Evolutionary conservation across 2,113 vertebrate genomes (phyloP), one percentile per base, ranked within the genome.

Genomic region (Callocephalon fimbriatum): DNA sequence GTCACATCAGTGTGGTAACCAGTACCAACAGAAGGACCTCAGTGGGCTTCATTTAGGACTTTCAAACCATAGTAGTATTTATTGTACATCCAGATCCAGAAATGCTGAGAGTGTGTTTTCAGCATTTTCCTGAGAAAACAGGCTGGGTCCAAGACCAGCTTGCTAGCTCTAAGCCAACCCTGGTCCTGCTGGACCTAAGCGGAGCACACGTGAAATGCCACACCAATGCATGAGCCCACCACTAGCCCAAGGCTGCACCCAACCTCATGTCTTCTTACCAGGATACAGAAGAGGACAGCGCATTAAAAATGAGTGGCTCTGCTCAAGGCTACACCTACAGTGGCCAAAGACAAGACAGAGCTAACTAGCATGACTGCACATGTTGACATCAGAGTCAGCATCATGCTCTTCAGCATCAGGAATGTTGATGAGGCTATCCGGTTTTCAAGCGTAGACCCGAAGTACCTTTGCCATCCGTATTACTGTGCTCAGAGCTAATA

Each of bases 301-400:
- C 8, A 12, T 9, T n/a, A 37, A 32, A 68, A 80, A 44, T 0
- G 1, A 84, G 73, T 0, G 2, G 27, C 31, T 81, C 27, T 10
- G 8, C 59, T 73, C 0, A 1, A 87, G 40, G 27, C 11, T 37
- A 31, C 12, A 51, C 13, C 23, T n/a, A 6, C 2, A 44, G 51
- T 0, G 5, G 54, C 12, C n/a, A 48, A 44, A 74, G 68, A 66
- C 19, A 29, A 77, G 25, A 2, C 45, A 37, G 27, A 62, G 51
- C 26, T 65, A n/a, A 80, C 19, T 11, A 50, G 29, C 38, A 16
- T 0, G 7, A n/a, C 2, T 4, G 10, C 45, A 58, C n/a, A 27
- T 0, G 0, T 19, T 0, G 1, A 65, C 14, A 22, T 5, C 23
- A 17, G 10, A 35, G 72, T 7, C 15, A 54, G 58, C 47, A 48